Evolutionary conservation across 2,113 vertebrate species (phyloP).

Genomic region (Grammomys surdaster): DNA sequence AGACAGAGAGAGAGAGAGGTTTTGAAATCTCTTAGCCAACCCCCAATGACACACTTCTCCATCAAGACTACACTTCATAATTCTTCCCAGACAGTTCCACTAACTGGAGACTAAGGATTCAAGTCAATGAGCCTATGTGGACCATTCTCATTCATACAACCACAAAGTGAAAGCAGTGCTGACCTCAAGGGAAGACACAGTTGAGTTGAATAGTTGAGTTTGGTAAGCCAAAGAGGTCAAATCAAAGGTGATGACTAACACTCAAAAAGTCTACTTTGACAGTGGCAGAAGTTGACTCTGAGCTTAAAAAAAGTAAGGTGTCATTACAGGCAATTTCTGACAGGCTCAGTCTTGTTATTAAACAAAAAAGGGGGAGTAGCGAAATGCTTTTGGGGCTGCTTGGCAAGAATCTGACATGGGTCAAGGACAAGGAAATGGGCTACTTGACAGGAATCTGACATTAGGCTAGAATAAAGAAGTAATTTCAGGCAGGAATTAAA

Average conservation of each 20-base stretch:
- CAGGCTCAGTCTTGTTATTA: too few species aligned
- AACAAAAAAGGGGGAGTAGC: too few species aligned
- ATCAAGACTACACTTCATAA: not conserved
- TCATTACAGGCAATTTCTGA: not conserved
- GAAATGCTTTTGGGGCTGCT: too few species aligned
- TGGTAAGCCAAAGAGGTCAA: not conserved
- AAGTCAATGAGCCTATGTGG: not conserved
- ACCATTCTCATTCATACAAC: not conserved
- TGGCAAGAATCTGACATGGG: too few species aligned
- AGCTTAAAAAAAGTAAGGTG: slow-evolving; percentile 16
- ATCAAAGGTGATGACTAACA: slow-evolving; percentile 22
- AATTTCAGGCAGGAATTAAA: too few species aligned
- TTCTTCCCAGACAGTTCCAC: not conserved
- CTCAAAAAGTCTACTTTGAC: not conserved
- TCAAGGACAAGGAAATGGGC: too few species aligned
- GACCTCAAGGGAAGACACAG: not conserved
- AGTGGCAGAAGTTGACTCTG: not conserved
- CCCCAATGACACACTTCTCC: not conserved
- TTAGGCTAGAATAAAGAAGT: too few species aligned
- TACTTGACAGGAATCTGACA: too few species aligned
- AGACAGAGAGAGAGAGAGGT: not conserved
- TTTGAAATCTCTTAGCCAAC: not conserved
- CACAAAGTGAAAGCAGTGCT: not conserved
- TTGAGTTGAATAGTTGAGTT: slow-evolving; percentile 34
- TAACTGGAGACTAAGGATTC: not conserved